phyloP scores from a whole-genome alignment of 2,113 vertebrate genomes.

The Pyxicephalus adspersus region DNA sequence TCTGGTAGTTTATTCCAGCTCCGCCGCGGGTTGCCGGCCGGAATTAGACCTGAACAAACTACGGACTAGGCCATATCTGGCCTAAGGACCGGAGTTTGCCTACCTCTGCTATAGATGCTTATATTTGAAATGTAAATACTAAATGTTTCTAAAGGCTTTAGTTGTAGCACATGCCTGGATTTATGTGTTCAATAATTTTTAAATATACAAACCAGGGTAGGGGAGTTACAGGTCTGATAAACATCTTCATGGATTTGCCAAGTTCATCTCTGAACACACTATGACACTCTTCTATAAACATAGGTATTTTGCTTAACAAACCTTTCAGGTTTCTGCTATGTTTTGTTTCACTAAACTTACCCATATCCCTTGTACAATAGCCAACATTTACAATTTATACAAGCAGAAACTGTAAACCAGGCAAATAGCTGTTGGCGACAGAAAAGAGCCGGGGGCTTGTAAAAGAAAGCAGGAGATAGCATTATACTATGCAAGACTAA shows the following conservation, averaged over 20 bases:
- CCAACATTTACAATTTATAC: background rate
- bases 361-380: no score
- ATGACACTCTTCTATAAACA: background rate
- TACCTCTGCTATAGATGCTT: background rate
- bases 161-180: background rate
- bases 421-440: background rate
- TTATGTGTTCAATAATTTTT: background rate
- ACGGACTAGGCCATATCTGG: no score
- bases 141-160: background rate
- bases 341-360: background rate
- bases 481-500: background rate
- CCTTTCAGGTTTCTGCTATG: conserved; percentile 1
- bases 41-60: no score
- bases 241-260: background rate
- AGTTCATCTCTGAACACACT: background rate
- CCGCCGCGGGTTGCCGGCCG: no score
- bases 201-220: conserved; percentile 4
- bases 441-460: background rate
- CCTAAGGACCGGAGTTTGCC: no score
- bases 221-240: background rate
- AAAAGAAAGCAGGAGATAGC: background rate
- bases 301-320: background rate
- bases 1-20: no score
- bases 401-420: background rate
- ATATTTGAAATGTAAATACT: background rate